These are phyloP conservation scores for Phaonia tiefii DNA, from an alignment of 2,888 invertebrate genomes.

Conservation along the genomic window DNA sequence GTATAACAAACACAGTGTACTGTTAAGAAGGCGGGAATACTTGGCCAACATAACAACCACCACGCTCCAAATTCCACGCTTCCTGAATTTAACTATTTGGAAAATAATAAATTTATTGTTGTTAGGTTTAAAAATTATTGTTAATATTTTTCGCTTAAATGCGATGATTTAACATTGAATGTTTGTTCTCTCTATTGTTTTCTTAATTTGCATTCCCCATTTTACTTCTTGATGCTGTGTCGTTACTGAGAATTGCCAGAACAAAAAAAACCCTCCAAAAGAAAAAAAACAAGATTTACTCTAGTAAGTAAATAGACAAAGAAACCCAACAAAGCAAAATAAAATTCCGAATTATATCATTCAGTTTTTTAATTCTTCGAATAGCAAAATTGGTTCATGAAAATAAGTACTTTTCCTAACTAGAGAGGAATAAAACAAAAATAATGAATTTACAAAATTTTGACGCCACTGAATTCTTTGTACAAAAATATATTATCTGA, in stretches of 20 bases:
- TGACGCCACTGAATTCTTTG: too few species aligned
- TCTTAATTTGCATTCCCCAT: not conserved
- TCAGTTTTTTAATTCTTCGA: not conserved
- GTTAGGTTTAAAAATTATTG: not conserved
- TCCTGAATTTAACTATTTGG: not conserved
- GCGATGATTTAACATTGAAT: slow-evolving; percentile 25
- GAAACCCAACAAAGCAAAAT: not conserved
- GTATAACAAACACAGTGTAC: too few species aligned
- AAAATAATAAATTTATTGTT: not conserved
- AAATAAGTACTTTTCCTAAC: not conserved
- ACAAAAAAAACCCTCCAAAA: not conserved
- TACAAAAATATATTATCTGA: too few species aligned
- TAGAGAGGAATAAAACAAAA: too few species aligned
- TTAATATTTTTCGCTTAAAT: slow-evolving; percentile 15
- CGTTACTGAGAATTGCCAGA: not conserved
- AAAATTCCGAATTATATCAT: slow-evolving; percentile 8
- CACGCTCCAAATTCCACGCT: too few species aligned
- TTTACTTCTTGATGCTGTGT: not conserved
- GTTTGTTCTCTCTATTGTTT: not conserved
- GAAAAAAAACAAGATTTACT: not conserved
- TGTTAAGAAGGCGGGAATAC: too few species aligned
- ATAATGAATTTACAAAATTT: too few species aligned
- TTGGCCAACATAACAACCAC: too few species aligned
- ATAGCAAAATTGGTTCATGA: slow-evolving; percentile 3
- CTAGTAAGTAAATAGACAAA: not conserved